Evolutionary conservation across 2,113 vertebrate species (phyloP), one percentile per base, ranked within the genome.

Genomic region (Mandrillus leucophaeus): DNA sequence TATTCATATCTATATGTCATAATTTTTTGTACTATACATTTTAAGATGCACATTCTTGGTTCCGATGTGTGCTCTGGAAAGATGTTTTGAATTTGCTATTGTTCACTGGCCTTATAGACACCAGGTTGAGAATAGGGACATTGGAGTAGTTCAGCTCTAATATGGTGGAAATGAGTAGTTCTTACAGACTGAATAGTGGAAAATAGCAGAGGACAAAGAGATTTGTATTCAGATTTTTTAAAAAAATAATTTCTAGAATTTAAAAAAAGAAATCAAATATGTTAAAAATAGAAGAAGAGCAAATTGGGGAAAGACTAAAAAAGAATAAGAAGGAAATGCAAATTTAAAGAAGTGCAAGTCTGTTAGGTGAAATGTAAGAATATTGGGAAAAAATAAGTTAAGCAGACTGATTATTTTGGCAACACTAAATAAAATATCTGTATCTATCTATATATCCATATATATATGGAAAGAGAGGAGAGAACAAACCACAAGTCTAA

Each of bases 351-450:
- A 66, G n/a, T 40, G 0, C 16, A 76, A 45, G 16, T 32, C 25
- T 78, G 20, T 83, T 38, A 72, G 45, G 52, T 25, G 66, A 96
- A 94, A 96, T 35, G 13, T 22, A 90, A 96, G 64, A 82, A 59
- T 57, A 50, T 23, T 64, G 30, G 2, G 1, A 30, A 9, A 57
- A 88, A 85, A 25, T 64, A 85, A 82, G 35, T 61, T 75, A 75
- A 70, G 45, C 20, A 88, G 72, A 48, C 7, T 45, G 30, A 59
- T 50, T 82, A 7, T 83, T 85, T 72, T 61, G 27, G 30, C 22
- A 55, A 30, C 10, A 85, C 0, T 18, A 48, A 81, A 90, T 70
- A 25, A 93, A 50, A 27, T 38, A 55, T 66, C 2, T 89, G 48
- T 94, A 43, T 48, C 7, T 75, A 57, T 66, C 9, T 66, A 35